Conservation (phyloP, 2,888 invertebrate genomes). For the Pyralis farinalis region DNA sequence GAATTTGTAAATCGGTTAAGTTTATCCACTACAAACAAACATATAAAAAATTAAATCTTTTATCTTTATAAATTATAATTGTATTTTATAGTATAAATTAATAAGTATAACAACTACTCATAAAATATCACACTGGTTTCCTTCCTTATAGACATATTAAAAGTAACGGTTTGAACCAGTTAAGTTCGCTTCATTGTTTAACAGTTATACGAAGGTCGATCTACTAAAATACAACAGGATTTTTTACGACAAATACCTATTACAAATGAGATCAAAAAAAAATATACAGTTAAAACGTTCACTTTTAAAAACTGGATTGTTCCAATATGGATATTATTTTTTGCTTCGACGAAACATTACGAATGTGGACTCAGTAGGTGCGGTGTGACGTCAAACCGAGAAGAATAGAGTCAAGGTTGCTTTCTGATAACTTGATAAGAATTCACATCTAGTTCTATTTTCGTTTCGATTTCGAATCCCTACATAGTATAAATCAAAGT, state of each 20-base stretch:
- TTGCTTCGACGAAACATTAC: slow-evolving; percentile 6
- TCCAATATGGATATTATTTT: slow-evolving; percentile 20
- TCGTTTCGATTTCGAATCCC: no score
- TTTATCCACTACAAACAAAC: no score
- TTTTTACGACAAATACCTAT: slow-evolving; percentile 41
- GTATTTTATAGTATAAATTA: no score
- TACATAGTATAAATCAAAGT: no score
- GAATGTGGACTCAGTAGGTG: slow-evolving; percentile 17
- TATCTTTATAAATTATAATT: no score
- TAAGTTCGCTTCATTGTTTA: slow-evolving; percentile 17
- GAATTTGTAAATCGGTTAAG: no score
- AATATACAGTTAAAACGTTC: slow-evolving; percentile 44
- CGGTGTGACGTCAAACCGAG: slow-evolving; percentile 15
- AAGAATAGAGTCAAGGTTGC: slow-evolving; percentile 19
- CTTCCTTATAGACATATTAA: not conserved
- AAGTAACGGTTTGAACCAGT: slow-evolving; percentile 1
- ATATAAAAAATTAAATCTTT: no score
- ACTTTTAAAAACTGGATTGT: slow-evolving; percentile 44
- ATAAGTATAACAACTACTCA: not conserved
- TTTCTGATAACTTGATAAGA: slow-evolving; percentile 1
- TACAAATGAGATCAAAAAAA: slow-evolving; percentile 30
- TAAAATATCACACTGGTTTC: not conserved
- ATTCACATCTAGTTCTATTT: no score
- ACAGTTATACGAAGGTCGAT: slow-evolving; percentile 43
- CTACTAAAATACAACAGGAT: slow-evolving; percentile 43